phyloP scores from a whole-genome alignment of 2,113 vertebrate species.

The Beaufortia kweichowensis region DNA sequence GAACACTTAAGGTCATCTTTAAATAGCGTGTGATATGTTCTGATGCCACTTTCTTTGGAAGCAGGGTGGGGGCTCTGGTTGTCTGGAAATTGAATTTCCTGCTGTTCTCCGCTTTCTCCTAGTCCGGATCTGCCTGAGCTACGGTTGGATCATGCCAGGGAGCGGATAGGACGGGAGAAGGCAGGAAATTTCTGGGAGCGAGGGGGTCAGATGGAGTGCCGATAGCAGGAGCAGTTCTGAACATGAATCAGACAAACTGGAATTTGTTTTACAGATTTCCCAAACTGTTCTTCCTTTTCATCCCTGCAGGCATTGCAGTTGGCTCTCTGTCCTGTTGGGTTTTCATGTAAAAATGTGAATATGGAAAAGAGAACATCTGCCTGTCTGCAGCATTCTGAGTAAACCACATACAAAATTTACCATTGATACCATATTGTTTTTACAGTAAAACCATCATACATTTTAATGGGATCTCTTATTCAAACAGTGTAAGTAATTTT shows the following conservation, averaged over 20 bases:
- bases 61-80: background rate
- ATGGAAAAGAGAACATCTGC: background rate
- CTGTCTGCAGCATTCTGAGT: background rate
- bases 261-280: constrained; percentile 37
- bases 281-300: constrained; percentile 21
- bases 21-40: constrained; percentile 44
- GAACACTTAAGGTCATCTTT: constrained; percentile 42
- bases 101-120: constrained; percentile 40
- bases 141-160: constrained; percentile 29
- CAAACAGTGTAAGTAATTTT: too few relatives aligned
- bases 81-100: constrained; percentile 53
- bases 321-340: background rate
- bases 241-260: constrained; percentile 32
- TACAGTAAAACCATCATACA: background rate
- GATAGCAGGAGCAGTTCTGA: constrained; percentile 15
- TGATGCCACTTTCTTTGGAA: constrained; percentile 36
- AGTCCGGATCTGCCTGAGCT: constrained; percentile 32
- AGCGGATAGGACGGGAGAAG: constrained; percentile 30
- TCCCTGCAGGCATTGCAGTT: background rate
- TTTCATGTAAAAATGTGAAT: background rate
- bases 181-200: constrained; percentile 47
- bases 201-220: constrained; percentile 40
- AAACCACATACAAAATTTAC: background rate
- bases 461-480: background rate
- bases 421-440: background rate